A percentile compares a stretch with the other conserved stretches of the same genome.
These are phyloP conservation scores for Pyrochroa serraticornis DNA, from an alignment of 2,888 invertebrate species.

Conservation along the genomic window DNA sequence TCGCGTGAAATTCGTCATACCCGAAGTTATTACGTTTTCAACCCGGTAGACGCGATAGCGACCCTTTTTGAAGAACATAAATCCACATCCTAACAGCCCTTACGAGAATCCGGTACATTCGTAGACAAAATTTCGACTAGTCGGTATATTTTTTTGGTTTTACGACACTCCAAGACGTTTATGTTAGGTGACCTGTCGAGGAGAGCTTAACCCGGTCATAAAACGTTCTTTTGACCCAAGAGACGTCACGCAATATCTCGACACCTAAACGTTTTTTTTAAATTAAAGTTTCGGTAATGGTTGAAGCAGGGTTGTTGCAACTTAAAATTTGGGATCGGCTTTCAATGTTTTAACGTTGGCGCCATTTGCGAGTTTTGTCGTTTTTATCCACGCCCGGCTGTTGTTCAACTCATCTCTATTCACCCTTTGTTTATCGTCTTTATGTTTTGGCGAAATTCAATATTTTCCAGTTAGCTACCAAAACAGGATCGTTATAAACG, in stretches of 20 bases:
- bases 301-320: too few relatives aligned
- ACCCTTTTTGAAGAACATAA: too few relatives aligned
- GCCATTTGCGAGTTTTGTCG: conserved; percentile 18
- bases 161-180: conserved; percentile 16
- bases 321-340: too few relatives aligned
- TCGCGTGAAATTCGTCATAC: too few relatives aligned
- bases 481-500: not conserved
- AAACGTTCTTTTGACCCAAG: conserved; percentile 14
- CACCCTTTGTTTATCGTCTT: conserved; percentile 28
- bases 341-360: conserved; percentile 9
- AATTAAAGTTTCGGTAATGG: too few relatives aligned
- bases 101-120: conserved; percentile 2
- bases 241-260: conserved; percentile 1
- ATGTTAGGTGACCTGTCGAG: conserved; percentile 17
- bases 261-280: conserved; percentile 9
- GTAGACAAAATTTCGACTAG: conserved; percentile 12
- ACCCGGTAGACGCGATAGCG: too few relatives aligned
- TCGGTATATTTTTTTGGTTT: conserved; percentile 21
- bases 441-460: conserved; percentile 22
- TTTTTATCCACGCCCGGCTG: conserved; percentile 17
- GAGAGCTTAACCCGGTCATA: conserved; percentile 18
- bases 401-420: conserved; percentile 26
- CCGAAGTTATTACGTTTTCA: too few relatives aligned
- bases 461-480: conserved; percentile 14
- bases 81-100: not conserved